A percentile compares a stretch with the other conserved stretches of the same genome.
These are phyloP conservation scores for Cygnus buccinator DNA, from an alignment of 2,113 vertebrate genomes.

Conservation along the genomic window DNA sequence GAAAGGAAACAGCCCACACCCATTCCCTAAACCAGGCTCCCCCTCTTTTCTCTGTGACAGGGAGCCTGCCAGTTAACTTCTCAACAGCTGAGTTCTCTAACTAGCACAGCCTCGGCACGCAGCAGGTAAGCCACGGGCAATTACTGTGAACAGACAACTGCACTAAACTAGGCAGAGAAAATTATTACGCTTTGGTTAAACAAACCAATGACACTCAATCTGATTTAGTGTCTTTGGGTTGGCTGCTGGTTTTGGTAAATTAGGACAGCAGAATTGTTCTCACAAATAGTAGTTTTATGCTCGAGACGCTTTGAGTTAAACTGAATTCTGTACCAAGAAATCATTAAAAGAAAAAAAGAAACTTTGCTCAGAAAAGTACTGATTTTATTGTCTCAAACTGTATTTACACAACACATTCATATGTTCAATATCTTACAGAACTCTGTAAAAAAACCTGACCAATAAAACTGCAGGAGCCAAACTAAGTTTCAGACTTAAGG, in stretches of 20 bases:
- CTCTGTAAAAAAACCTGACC: constrained; percentile 75
- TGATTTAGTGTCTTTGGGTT: background rate
- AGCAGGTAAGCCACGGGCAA: background rate
- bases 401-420: constrained; percentile 83
- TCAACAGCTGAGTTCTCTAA: background rate
- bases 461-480: constrained; percentile 75
- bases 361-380: constrained; percentile 60
- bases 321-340: background rate
- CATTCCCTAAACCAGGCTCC: background rate
- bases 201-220: background rate
- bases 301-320: background rate
- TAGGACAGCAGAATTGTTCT: too few species aligned
- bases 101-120: background rate
- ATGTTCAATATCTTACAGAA: constrained; percentile 79
- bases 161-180: background rate
- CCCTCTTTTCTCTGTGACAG: background rate
- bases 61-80: background rate
- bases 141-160: background rate
- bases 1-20: background rate
- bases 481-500: constrained; percentile 60
- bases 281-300: background rate
- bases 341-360: background rate
- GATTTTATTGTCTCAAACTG: constrained; percentile 79
- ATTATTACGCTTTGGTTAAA: background rate
- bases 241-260: background rate